Conservation (phyloP, 2,113 vertebrate species). For the Conger conger region DNA sequence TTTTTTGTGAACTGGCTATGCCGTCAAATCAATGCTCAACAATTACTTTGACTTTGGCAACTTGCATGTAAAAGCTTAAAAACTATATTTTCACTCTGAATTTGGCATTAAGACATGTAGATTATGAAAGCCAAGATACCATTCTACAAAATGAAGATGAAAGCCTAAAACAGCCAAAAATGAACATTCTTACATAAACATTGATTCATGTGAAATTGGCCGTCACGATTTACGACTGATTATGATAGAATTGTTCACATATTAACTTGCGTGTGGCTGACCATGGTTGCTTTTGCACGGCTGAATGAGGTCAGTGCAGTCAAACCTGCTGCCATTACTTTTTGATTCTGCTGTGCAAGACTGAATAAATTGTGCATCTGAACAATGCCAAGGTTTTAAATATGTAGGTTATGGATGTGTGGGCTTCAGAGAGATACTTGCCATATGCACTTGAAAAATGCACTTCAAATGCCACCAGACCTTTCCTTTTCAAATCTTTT, state of each 20-base stretch:
- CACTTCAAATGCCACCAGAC: conserved; percentile 71
- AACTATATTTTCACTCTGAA: too few relatives aligned
- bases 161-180: too few relatives aligned
- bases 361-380: conserved; percentile 48
- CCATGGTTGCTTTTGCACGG: conserved; percentile 75
- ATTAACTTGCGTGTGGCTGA: conserved; percentile 68
- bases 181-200: too few relatives aligned
- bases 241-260: conserved; percentile 57
- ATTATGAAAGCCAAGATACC: too few relatives aligned
- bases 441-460: conserved; percentile 56
- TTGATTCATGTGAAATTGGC: too few relatives aligned
- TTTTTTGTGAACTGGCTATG: too few relatives aligned
- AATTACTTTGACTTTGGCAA: too few relatives aligned
- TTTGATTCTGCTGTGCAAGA: conserved; percentile 45
- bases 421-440: conserved; percentile 53
- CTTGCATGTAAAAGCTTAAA: too few relatives aligned
- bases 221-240: too few relatives aligned
- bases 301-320: conserved; percentile 76
- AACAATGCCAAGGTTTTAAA: background rate
- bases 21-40: too few relatives aligned
- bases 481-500: conserved; percentile 69
- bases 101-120: too few relatives aligned
- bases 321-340: conserved; percentile 50
- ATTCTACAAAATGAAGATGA: too few relatives aligned
- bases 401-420: background rate